Base-by-base conservation (phyloP, 2,797 vertebrate genomes). In the Neosilurus hyrtlii region DNA sequence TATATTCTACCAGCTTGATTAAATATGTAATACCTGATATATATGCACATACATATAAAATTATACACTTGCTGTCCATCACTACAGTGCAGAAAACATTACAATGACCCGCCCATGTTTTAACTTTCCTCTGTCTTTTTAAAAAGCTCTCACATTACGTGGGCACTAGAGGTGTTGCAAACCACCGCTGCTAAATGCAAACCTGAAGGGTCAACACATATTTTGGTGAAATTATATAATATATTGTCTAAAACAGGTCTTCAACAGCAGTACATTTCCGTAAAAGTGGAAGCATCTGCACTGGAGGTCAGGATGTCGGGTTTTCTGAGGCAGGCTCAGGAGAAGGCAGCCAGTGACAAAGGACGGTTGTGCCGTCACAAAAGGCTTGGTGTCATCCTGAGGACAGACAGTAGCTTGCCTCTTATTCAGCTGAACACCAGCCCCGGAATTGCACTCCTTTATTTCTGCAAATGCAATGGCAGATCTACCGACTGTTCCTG, bases 1-100 rank as follows among this genome's bases (percentile, higher is more conserved):
- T 90, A 89, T 87, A 91, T 85, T 90, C 91, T 93, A 92, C 90
- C 87, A 92, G 92, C 91, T 91, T 90, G 83, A 88, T 89, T 89
- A 91, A 93, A 94, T 84, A 86, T 88, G 89, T 91, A 43, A 5
- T 43, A 43, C 43, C 4, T 8, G 8, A 43, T 43, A 3, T 43
- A 43, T 43, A 43, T 43, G 43, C 43, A 43, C 43, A 43, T 43
- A 5, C 43, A 43, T 8, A 43, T 90, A 90, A 91, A 93, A 92
- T 92, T 93, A 92, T 90, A 88, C 86, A 88, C 88, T 89, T 89
- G 90, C 90, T 90, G 88, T 89, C 88, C 88, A 56, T 83, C 89
- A 87, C 89, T 90, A 87, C 84, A 89, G 82, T 77, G 86, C 89
- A 91, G 90, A 90, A 87, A 81, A 89, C 88, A 43, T 43, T 91